Evolutionary conservation across 2,113 vertebrate species (phyloP), one percentile per base, ranked within the genome.

Genomic region (Nasalis larvatus): DNA sequence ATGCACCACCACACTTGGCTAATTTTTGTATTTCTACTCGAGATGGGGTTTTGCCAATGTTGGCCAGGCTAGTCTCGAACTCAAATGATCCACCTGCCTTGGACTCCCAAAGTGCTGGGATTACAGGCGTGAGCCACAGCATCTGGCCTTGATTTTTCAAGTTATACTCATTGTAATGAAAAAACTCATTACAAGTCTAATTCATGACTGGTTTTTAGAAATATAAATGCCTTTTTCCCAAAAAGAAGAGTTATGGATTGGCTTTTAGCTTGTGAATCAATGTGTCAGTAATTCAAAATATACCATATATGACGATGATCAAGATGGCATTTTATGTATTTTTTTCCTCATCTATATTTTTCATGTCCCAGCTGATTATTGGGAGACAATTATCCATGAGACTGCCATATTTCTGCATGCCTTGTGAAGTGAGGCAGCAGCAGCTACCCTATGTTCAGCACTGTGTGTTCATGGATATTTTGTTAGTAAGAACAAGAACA

Each of bases 121-220:
- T 63, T 13, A 63, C 60, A 13, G 60, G 27, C 12, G 14, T 6
- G 12, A 32, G 60, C 60, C 27, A 63, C 60, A 2, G 0, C 27
- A 2, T 6, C 60, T 6, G 12, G 60, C 2, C 60, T 30, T 63
- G 30, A 63, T 63, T 32, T 80, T 32, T 86, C 85, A 25, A 52
- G 54, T 52, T 27, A 74, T 23, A 60, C 74, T 86, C 85, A 86
- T 45, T 45, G 95, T 16, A 63, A 80, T 8, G 23, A 90, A 87
- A 95, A 0, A 80, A 82, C 16, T 89, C 11, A 21, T 74, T 98
- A 96, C n/a, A 56, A 98, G 37, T 83, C 47, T 97, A 96, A 97
- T 95, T 81, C 96, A 49, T 84, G 17, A 30, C 7, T 45, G 1
- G 10, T 86, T 83, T 82, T 54, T 69, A 7, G 86, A 94, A 82